A percentile compares a stretch with the other conserved stretches of the same genome.
Evolutionary conservation across 2,797 vertebrate genomes (phyloP).

Genomic region (Otolemur crassicaudatus): DNA sequence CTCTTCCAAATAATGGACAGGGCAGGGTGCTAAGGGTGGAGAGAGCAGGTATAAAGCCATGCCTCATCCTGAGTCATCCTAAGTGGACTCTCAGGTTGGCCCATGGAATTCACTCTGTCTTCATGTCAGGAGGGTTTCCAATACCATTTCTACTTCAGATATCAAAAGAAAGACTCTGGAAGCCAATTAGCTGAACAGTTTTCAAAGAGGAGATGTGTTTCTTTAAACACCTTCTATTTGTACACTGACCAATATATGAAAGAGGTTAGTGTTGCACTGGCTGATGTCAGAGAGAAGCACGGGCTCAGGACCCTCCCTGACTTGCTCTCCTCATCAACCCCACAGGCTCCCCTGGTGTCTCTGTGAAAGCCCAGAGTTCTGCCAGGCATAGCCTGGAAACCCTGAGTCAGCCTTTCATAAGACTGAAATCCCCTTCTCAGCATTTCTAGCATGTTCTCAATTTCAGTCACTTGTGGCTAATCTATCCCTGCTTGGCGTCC

Average conservation of each 20-base stretch:
- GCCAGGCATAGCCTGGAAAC: background rate
- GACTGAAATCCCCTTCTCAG: background rate
- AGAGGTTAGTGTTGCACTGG: background rate
- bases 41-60: background rate
- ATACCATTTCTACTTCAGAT: conserved; percentile 18
- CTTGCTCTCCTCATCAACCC: background rate
- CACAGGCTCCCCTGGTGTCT: background rate
- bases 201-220: conserved; percentile 25
- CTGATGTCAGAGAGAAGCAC: background rate
- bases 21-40: background rate
- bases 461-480: background rate
- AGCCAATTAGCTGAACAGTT: background rate
- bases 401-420: background rate
- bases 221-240: background rate
- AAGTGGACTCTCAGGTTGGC: background rate
- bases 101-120: background rate
- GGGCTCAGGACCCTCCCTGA: background rate
- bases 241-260: background rate
- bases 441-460: background rate
- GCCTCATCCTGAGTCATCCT: background rate
- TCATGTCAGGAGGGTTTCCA: conserved; percentile 7
- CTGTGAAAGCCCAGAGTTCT: background rate
- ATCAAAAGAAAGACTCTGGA: background rate
- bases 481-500: background rate
- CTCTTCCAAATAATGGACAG: background rate